A percentile compares a stretch with the other conserved stretches of the same genome.
phyloP scores from a whole-genome alignment of 2,888 invertebrate genomes.

The Scaptomyza cyrtandrae region DNA sequence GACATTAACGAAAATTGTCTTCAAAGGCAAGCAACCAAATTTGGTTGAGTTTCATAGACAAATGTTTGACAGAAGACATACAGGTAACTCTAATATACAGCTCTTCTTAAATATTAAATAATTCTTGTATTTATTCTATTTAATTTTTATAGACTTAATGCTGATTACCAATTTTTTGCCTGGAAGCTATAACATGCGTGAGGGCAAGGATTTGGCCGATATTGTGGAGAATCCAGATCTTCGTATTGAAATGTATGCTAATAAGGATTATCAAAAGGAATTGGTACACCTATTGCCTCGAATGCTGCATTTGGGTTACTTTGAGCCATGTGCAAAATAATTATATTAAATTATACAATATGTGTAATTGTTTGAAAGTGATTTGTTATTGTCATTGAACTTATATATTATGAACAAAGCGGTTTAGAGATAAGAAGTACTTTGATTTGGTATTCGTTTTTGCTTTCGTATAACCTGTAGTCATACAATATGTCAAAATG shows the following conservation, averaged over 20 bases:
- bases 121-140: background rate
- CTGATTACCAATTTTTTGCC: conserved; percentile 39
- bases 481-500: background rate
- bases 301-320: conserved; percentile 61
- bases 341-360: too few relatives aligned
- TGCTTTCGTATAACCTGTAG: background rate
- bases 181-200: conserved; percentile 12
- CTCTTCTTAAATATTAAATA: background rate
- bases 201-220: conserved; percentile 9
- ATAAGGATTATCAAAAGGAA: conserved; percentile 31
- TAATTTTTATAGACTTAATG: conserved; percentile 29
- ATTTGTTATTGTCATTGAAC: background rate
- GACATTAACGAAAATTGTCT: conserved; percentile 59
- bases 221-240: conserved; percentile 8
- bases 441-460: background rate
- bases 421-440: background rate
- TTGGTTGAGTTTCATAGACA: conserved; percentile 52
- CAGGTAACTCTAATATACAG: conserved; percentile 59
- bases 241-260: background rate
- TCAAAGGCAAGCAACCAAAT: conserved; percentile 55
- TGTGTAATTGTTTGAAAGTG: background rate
- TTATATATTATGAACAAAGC: background rate
- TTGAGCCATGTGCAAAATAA: conserved; percentile 40
- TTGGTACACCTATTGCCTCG: conserved; percentile 43
- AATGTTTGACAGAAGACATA: conserved; percentile 45